Evolutionary conservation across 1,140 invertebrate genomes (phyloP).

Genomic region (Drosophila kepulauana): DNA sequence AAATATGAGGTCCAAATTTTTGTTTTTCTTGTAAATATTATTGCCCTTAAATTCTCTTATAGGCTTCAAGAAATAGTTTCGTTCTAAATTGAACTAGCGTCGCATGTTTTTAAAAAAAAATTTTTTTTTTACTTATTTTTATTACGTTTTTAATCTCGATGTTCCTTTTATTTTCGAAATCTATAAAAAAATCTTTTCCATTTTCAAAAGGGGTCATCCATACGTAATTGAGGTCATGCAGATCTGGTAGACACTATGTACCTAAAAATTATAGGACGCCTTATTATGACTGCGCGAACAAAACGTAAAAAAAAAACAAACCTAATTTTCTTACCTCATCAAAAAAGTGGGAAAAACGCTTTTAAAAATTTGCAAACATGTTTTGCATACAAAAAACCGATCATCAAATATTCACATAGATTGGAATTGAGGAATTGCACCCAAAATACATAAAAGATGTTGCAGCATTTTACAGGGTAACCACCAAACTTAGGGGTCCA

Average conservation of each 20-base stretch:
- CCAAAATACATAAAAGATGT: slow-evolving; percentile 37
- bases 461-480: slow-evolving; percentile 33
- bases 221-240: slow-evolving; percentile 47
- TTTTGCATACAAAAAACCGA: slow-evolving; percentile 77
- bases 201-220: too few relatives aligned
- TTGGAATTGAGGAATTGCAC: slow-evolving; percentile 1
- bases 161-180: too few relatives aligned
- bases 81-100: too few relatives aligned
- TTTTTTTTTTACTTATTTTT: too few relatives aligned
- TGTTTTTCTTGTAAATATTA: too few relatives aligned
- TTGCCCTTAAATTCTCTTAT: too few relatives aligned
- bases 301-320: slow-evolving; percentile 50
- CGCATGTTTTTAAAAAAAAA: too few relatives aligned
- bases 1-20: too few relatives aligned
- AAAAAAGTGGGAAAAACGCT: slow-evolving; percentile 42
- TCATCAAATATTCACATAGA: slow-evolving; percentile 70
- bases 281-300: slow-evolving; percentile 73
- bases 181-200: too few relatives aligned
- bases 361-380: slow-evolving; percentile 83
- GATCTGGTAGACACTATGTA: slow-evolving; percentile 44
- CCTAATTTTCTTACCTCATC: slow-evolving; percentile 42
- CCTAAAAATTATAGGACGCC: slow-evolving; percentile 67
- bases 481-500: slow-evolving; percentile 47
- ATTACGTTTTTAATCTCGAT: too few relatives aligned
- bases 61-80: too few relatives aligned